Evolutionary conservation across 2,888 invertebrate species (phyloP).

Genomic region (Atethmia centrago): DNA sequence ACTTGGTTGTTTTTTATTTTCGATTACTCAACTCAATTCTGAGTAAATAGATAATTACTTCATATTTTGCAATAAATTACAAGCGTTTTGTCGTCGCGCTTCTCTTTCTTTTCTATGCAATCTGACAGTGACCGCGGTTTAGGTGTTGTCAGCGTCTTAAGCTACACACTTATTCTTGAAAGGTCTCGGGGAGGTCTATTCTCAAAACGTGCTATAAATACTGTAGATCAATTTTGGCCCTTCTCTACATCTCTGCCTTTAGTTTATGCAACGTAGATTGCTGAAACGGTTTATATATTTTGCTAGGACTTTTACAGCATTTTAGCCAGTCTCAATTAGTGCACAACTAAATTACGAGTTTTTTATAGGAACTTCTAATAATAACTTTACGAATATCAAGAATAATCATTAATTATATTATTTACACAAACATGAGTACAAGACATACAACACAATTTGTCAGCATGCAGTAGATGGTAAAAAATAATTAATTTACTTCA

Average conservation of each 20-base stretch:
- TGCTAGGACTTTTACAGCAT: not conserved
- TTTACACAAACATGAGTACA: not conserved
- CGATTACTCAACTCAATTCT: too few relatives aligned
- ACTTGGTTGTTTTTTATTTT: too few relatives aligned
- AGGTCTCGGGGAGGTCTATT: not conserved
- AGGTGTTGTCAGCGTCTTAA: too few relatives aligned
- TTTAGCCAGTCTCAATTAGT: not conserved
- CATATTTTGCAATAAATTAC: too few relatives aligned
- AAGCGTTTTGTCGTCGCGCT: too few relatives aligned
- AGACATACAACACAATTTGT: too few relatives aligned
- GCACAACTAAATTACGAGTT: not conserved
- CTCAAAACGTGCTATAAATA: too few relatives aligned
- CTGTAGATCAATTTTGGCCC: not conserved
- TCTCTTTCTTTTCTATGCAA: too few relatives aligned
- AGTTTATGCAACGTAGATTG: not conserved
- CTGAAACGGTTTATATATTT: not conserved
- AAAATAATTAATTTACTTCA: too few relatives aligned
- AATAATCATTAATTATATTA: not conserved
- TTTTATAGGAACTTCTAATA: not conserved
- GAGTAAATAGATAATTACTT: too few relatives aligned
- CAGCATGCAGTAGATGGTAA: too few relatives aligned
- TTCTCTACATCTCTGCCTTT: not conserved
- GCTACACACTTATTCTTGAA: not conserved
- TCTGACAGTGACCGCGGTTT: too few relatives aligned
- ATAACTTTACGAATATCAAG: not conserved